Conservation (phyloP, 2,888 invertebrate genomes). For the Netelia melanura region DNA sequence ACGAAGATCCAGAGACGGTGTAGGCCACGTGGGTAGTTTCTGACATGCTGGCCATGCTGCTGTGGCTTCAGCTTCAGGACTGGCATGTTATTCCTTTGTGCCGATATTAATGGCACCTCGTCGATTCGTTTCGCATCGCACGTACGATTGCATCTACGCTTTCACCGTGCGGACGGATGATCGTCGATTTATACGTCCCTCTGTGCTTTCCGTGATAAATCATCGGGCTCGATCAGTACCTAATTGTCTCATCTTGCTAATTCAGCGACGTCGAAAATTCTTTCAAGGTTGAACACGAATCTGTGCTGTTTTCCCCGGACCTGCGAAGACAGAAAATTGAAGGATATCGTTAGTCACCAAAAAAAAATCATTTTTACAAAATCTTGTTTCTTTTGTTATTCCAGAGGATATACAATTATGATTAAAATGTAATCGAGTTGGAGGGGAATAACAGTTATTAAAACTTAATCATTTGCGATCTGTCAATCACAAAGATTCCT, state of each 20-base stretch:
- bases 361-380: too few relatives aligned
- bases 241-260: slow-evolving; percentile 49
- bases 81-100: slow-evolving; percentile 82
- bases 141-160: slow-evolving; percentile 71
- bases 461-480: too few relatives aligned
- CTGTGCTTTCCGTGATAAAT: slow-evolving; percentile 23
- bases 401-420: too few relatives aligned
- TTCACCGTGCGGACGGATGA: slow-evolving; percentile 28
- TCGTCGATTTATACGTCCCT: slow-evolving; percentile 21
- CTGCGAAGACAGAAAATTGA: background rate
- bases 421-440: too few relatives aligned
- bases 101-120: slow-evolving; percentile 77
- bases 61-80: slow-evolving; percentile 71
- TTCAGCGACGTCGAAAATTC: slow-evolving; percentile 7
- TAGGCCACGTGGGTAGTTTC: slow-evolving; percentile 73
- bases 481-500: too few relatives aligned
- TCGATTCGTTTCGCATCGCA: slow-evolving; percentile 80
- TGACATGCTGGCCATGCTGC: slow-evolving; percentile 70
- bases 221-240: slow-evolving; percentile 7
- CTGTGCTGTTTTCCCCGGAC: background rate
- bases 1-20: slow-evolving; percentile 77
- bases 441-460: too few relatives aligned
- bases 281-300: background rate
- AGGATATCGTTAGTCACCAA: background rate
- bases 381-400: too few relatives aligned